Evolutionary conservation across 37 sponge, comb jelly and placozoan species (phyloP), one percentile per base, ranked within the genome.

Genomic region (Cladorhizidae sp.): DNA sequence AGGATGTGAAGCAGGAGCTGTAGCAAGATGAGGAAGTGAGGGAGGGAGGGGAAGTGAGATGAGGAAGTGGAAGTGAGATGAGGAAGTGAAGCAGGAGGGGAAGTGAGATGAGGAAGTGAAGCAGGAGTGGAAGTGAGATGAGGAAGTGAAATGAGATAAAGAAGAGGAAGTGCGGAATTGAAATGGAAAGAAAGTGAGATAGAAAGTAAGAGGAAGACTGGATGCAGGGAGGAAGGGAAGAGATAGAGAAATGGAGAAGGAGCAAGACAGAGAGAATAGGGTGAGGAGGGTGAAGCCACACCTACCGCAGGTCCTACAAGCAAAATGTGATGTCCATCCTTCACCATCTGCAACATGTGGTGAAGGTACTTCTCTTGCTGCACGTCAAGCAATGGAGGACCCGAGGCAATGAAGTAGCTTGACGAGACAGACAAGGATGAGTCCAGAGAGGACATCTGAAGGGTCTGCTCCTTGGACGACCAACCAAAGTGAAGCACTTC

Each of bases 291-390:
- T n/a, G n/a, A n/a, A n/a, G n/a, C n/a, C n/a, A n/a, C 8, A 74
- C 65, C n/a, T 54, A 83, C 84, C 69, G 74, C 57, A 0, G 59
- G 23, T n/a, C 85, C 85, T 20, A 70, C 68, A 25, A 85, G 58
- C 8, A 85, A 35, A 23, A 71, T 7, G 36, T 42, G 23, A 57
- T 22, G 23, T 15, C 72, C 78, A 38, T 70, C 49, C 23, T 28
- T 35, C 50, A 87, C 54, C 18, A 76, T 64, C 62, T 80, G 75
- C 35, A 86, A 20, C 59, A 90, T 35, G 61, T 42, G 73, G 49
- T 67, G 23, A 20, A 80, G 49, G 28, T 35, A 21, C 35, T 62
- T 59, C 67, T 85, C 91, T 11, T 37, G 57, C 29, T 31, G 38
- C 29, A 82, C 51, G 5, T 65, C 76, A 23, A 83, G 74, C 7